Percentiles rank a stretch among this genome's conserved stretches.
These are phyloP conservation scores for Sinosuthora webbiana DNA, from an alignment of 2,113 vertebrate genomes.

Conservation along the genomic window DNA sequence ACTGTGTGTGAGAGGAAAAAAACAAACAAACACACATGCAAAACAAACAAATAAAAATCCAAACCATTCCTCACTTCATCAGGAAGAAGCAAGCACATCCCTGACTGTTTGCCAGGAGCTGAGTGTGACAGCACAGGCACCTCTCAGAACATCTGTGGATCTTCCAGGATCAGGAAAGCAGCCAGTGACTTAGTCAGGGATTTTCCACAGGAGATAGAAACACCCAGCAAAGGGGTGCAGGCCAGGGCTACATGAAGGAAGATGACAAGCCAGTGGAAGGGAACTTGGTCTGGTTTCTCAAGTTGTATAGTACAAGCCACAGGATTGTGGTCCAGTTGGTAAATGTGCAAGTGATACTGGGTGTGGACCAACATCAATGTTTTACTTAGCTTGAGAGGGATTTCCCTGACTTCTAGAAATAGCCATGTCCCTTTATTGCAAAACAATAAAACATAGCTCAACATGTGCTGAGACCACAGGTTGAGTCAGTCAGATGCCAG, in stretches of 20 bases:
- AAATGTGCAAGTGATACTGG: neutral
- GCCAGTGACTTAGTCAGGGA: neutral
- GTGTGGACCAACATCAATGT: conserved; percentile 22
- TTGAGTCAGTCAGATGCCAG: neutral
- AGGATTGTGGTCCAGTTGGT: neutral
- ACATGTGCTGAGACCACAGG: neutral
- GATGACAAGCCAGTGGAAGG: neutral
- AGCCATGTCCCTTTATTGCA: conserved; percentile 51
- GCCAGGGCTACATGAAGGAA: neutral
- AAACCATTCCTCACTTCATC: neutral
- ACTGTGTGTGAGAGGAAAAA: neutral
- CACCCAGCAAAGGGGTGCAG: neutral
- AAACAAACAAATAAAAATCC: neutral
- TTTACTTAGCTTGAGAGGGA: conserved; percentile 45
- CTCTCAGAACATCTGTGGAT: accelerated
- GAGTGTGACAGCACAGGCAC: accelerated
- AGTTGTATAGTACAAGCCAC: neutral
- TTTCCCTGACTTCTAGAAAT: conserved; percentile 61
- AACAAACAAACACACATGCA: neutral
- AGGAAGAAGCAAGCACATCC: neutral
- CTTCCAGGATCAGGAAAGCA: neutral
- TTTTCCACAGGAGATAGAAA: neutral
- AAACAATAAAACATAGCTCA: conserved; percentile 47
- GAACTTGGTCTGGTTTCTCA: conserved; percentile 9
- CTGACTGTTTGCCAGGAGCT: neutral